Evolutionary conservation across 2,888 invertebrate species (phyloP).

Genomic region (Oxycera nigricornis): DNA sequence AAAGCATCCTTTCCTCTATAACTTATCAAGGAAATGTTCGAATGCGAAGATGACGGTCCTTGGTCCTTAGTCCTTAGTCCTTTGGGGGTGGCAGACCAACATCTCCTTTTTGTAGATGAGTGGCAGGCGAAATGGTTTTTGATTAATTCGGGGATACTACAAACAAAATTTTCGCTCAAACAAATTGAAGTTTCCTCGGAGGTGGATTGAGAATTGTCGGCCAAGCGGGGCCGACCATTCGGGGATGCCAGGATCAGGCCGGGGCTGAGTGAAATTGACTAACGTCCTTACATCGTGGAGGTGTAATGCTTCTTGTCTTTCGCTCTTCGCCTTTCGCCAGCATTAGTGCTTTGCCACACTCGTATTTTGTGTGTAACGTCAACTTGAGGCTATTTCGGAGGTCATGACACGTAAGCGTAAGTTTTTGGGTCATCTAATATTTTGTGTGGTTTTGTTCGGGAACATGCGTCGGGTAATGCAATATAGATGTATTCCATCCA

Average conservation of each 20-base stretch:
- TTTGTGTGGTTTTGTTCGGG: constrained; percentile 30
- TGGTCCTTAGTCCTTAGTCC: constrained; percentile 44
- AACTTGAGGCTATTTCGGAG: constrained; percentile 37
- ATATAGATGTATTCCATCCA: constrained; percentile 29
- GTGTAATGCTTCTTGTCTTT: constrained; percentile 28
- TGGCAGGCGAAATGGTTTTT: constrained; percentile 52
- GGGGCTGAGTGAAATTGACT: constrained; percentile 19
- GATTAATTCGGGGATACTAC: constrained; percentile 51
- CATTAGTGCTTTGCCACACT: neutral
- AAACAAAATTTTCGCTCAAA: constrained; percentile 46
- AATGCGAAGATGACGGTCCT: constrained; percentile 49
- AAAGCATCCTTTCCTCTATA: constrained; percentile 45
- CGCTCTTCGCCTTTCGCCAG: neutral
- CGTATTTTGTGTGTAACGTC: constrained; percentile 30
- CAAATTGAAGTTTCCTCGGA: constrained; percentile 43
- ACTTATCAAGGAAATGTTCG: constrained; percentile 45
- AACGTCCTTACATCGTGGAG: constrained; percentile 20
- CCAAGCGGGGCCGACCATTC: neutral
- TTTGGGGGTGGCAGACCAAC: constrained; percentile 47
- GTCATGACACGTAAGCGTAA: constrained; percentile 40
- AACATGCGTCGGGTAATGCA: constrained; percentile 33
- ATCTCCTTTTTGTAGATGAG: constrained; percentile 48
- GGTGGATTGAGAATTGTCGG: constrained; percentile 27
- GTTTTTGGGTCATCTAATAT: constrained; percentile 37
- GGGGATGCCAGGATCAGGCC: neutral